These are phyloP conservation scores for Falco rusticolus DNA, from an alignment of 2,797 vertebrate species.

Conservation along the genomic window DNA sequence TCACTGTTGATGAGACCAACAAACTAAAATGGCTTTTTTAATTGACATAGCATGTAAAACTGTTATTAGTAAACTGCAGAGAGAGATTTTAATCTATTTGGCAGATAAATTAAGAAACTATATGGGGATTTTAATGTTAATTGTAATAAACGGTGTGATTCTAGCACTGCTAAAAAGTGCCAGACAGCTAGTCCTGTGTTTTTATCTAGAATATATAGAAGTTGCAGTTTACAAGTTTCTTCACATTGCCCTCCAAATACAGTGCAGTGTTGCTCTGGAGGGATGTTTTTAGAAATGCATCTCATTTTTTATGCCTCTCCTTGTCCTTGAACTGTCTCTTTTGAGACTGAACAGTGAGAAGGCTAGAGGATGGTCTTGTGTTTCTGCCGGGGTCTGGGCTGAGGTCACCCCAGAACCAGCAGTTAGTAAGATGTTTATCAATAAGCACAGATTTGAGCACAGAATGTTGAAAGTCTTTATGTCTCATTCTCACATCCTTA, in stretches of 20 bases:
- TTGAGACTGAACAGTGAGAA: neutral
- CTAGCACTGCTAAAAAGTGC: neutral
- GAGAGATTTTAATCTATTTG: neutral
- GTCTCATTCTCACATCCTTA: neutral
- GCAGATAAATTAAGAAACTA: neutral
- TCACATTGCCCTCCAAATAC: neutral
- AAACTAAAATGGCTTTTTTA: neutral
- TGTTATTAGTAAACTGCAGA: neutral
- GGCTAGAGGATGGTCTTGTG: neutral
- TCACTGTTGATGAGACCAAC: neutral
- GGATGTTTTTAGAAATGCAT: neutral
- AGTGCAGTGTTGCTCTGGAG: neutral
- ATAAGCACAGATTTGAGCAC: neutral
- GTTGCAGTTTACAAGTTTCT: neutral
- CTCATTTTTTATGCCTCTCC: neutral
- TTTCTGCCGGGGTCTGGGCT: neutral
- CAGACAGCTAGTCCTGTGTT: neutral
- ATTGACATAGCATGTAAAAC: neutral
- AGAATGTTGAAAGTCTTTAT: neutral
- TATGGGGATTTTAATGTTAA: neutral
- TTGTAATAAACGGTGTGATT: neutral
- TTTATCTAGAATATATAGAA: neutral
- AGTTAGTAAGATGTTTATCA: neutral
- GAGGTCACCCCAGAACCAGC: neutral
- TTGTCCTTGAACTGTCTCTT: neutral